Evolutionary conservation across 2,888 invertebrate genomes (phyloP).

Genomic region (Colostygia pectinataria): DNA sequence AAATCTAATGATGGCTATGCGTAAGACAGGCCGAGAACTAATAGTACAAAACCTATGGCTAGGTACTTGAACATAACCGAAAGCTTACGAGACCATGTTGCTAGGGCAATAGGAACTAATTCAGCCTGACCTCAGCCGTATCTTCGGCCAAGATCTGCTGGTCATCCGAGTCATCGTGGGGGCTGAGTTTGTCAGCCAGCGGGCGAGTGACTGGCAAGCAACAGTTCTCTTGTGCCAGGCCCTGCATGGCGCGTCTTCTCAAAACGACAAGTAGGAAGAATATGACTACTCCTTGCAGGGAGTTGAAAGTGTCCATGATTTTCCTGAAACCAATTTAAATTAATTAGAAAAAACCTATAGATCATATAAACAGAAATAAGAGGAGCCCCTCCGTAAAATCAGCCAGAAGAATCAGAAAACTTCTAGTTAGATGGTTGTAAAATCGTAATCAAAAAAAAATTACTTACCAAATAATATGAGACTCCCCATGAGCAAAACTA

Average conservation of each 20-base stretch:
- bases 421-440: too few relatives aligned
- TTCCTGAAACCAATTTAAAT: slow-evolving; percentile 76
- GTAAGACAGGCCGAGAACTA: not conserved
- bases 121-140: slow-evolving; percentile 72
- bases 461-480: slow-evolving; percentile 69
- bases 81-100: too few relatives aligned
- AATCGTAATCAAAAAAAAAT: too few relatives aligned
- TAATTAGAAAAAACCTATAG: too few relatives aligned
- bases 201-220: slow-evolving; percentile 57
- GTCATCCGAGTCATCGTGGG: slow-evolving; percentile 69
- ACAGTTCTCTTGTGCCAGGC: slow-evolving; percentile 69
- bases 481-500: slow-evolving; percentile 73
- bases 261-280: slow-evolving; percentile 84
- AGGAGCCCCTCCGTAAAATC: too few relatives aligned
- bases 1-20: not conserved
- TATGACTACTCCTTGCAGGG: slow-evolving; percentile 85
- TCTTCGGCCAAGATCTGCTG: slow-evolving; percentile 67
- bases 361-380: too few relatives aligned
- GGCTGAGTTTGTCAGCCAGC: slow-evolving; percentile 64
- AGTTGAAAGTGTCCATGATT: slow-evolving; percentile 85
- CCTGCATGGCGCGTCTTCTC: slow-evolving; percentile 79
- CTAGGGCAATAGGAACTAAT: slow-evolving; percentile 37
- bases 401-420: too few relatives aligned
- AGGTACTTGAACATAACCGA: too few relatives aligned
- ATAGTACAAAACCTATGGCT: too few relatives aligned